These are phyloP conservation scores for Clanis bilineata DNA, from an alignment of 2,888 invertebrate species.

Conservation along the genomic window DNA sequence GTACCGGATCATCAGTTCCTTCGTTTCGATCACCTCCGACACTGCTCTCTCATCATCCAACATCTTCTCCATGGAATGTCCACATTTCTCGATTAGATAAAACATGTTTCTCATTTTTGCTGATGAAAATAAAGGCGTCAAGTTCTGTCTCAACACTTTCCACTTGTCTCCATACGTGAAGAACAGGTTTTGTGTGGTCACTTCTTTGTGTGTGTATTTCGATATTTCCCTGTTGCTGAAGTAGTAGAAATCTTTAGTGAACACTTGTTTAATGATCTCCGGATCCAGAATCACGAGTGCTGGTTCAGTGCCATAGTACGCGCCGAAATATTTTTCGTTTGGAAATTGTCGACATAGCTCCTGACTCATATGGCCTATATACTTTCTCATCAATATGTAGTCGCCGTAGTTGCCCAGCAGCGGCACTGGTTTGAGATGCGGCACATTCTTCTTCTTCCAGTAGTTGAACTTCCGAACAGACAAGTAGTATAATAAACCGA, in stretches of 20 bases:
- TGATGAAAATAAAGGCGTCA: slow-evolving; percentile 39
- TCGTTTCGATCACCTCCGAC: slow-evolving; percentile 27
- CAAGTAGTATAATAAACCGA: slow-evolving; percentile 22
- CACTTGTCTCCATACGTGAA: slow-evolving; percentile 37
- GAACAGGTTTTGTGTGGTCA: slow-evolving; percentile 37
- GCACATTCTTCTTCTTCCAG: slow-evolving; percentile 31
- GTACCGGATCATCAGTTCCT: slow-evolving; percentile 35
- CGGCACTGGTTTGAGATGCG: slow-evolving; percentile 29
- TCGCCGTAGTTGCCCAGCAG: slow-evolving; percentile 34
- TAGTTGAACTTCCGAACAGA: slow-evolving; percentile 25
- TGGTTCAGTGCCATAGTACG: slow-evolving; percentile 32
- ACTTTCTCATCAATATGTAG: slow-evolving; percentile 25
- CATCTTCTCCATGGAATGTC: slow-evolving; percentile 30
- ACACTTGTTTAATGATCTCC: slow-evolving; percentile 37
- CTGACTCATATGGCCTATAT: slow-evolving; percentile 22
- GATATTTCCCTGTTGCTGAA: slow-evolving; percentile 37
- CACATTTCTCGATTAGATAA: slow-evolving; percentile 36
- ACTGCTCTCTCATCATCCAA: slow-evolving; percentile 29
- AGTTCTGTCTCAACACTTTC: slow-evolving; percentile 39
- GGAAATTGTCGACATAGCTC: slow-evolving; percentile 25
- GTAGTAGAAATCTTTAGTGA: slow-evolving; percentile 41
- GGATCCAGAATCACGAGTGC: slow-evolving; percentile 36
- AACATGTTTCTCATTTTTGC: slow-evolving; percentile 44
- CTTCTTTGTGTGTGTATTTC: slow-evolving; percentile 32
- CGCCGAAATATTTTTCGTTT: slow-evolving; percentile 26